Conservation (phyloP, 2,797 vertebrate species). For the Corythornis leucogaster region DNA sequence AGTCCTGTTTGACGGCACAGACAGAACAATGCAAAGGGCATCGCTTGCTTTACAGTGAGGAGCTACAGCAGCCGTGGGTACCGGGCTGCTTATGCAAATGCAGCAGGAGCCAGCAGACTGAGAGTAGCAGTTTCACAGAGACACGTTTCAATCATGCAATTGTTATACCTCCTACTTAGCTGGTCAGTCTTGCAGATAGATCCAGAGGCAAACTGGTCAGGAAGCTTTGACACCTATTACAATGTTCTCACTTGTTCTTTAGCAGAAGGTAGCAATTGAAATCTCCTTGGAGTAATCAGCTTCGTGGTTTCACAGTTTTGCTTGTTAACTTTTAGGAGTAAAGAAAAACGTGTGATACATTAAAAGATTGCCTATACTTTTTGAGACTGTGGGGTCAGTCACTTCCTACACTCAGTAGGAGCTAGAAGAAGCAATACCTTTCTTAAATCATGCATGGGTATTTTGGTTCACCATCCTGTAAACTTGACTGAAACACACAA, state of each 20-base stretch:
- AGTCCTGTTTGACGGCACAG: not conserved
- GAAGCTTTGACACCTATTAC: not conserved
- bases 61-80: not conserved
- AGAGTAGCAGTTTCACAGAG: not conserved
- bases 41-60: not conserved
- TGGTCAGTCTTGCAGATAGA: not conserved
- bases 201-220: not conserved
- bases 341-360: not conserved
- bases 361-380: not conserved
- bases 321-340: not conserved
- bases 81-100: not conserved
- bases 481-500: not conserved
- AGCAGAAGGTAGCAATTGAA: rapidly evolving
- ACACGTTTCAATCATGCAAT: not conserved
- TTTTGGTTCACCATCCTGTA: not conserved
- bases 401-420: not conserved
- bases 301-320: not conserved
- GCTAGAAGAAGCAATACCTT: not conserved
- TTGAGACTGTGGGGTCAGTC: not conserved
- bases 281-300: not conserved
- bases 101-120: not conserved
- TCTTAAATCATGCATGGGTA: not conserved
- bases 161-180: not conserved
- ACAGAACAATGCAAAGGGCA: not conserved
- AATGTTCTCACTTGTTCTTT: not conserved